Evolutionary conservation across 2,113 vertebrate species (phyloP), one percentile per base, ranked within the genome.

Genomic region (Lepisosteus oculatus): DNA sequence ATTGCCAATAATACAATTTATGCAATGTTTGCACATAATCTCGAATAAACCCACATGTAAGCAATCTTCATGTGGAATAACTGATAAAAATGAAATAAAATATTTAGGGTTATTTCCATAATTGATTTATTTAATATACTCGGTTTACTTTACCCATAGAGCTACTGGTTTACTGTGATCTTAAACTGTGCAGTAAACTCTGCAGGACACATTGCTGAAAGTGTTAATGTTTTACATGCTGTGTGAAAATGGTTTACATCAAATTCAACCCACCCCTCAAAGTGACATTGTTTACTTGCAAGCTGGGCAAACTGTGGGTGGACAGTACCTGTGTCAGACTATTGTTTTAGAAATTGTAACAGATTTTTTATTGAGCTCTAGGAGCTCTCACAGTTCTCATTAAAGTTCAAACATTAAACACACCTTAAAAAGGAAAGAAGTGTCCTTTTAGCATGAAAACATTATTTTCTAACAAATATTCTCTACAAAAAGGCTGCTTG

Each of bases 341-440:
- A 12, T 47, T 51, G 59, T 13, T 9, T 67, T 44, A 7, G 65
- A 51, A 61, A 68, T 67, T 44, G 65, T 41, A 67, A 61, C 41
- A 0, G 51, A 66, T 54, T 65, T 72, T 13, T 15, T 44, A 56
- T 55, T 55, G 63, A 67, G 64, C 43, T 17, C 4, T 14, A 54
- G 55, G 29, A 42, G 68, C 13, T 45, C 65, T 44, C 15, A 11
- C 43, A 43, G 72, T 29, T 12, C 55, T 68, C 3, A 54, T 68
- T 73, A 55, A 62, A 8, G 65, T 65, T 61, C 55, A 68, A 61
- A 73, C 42, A 43, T 61, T 44, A 43, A 57, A 54, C 29, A 61
- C 3, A 9, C 7, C 55, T 66, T 43, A 15, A 56, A 13, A 57
- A 69, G 55, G 5, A 65, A 42, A 7, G 13, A 43, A 43, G 6